A percentile compares a stretch with the other conserved stretches of the same genome.
Conservation (phyloP, 2,113 vertebrate genomes). For the Pollimyrus isidori region DNA sequence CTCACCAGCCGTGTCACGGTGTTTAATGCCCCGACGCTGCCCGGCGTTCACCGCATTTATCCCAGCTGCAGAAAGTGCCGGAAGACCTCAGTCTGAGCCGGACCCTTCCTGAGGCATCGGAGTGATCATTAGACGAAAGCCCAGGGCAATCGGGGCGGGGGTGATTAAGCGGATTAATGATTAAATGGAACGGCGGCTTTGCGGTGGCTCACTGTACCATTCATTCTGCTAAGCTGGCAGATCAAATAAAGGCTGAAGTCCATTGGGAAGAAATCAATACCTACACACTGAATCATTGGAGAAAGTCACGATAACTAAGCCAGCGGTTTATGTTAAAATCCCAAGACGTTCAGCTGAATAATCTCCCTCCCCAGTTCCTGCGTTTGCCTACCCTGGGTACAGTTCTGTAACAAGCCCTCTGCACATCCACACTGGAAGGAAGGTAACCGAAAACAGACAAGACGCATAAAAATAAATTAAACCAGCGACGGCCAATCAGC, state of each 20-base stretch:
- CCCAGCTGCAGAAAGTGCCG: neutral
- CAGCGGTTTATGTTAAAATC: neutral
- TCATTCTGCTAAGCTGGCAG: neutral
- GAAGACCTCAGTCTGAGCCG: neutral
- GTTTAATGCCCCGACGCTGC: neutral
- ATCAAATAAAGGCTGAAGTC: conserved; percentile 11
- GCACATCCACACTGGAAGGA: neutral
- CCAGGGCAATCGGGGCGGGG: neutral
- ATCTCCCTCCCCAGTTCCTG: neutral
- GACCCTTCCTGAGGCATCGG: neutral
- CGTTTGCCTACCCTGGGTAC: neutral
- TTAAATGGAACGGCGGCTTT: neutral
- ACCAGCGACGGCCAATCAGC: neutral
- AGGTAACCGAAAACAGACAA: neutral
- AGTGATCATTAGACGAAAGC: neutral
- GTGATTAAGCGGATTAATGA: neutral
- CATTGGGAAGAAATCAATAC: neutral
- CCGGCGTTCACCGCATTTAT: neutral
- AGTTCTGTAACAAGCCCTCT: neutral
- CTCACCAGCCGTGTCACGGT: neutral
- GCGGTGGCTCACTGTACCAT: neutral
- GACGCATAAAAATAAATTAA: neutral
- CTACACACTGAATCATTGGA: neutral
- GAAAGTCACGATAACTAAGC: neutral
- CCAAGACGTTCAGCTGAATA: neutral